Evolutionary conservation across 2,113 vertebrate genomes (phyloP), one percentile per base, ranked within the genome.

Genomic region (Tauraco erythrolophus): DNA sequence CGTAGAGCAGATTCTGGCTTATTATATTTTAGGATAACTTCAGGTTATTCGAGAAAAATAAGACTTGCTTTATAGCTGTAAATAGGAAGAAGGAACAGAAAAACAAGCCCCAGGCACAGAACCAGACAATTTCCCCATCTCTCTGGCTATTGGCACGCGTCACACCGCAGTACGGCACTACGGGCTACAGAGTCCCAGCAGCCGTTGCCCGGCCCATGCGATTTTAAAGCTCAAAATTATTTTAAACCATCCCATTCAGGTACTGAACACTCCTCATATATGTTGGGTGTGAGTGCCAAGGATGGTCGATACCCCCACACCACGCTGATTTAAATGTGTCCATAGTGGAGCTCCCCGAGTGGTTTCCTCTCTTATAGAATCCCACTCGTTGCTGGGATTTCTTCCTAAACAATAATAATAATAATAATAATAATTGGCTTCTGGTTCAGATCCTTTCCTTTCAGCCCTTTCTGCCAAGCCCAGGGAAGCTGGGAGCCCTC

Each of bases 251-350:
- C 9, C 30, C 65, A 17, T 6, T 27, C 0, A 68, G 57, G 17
- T 12, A 23, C 0, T 23, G 39, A 85, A 65, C 8, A 41, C 21
- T 71, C 30, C 62, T 19, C 45, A 48, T 7, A 45, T 4, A 35
- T 2, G 3, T 19, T 37, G 43, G 15, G 11, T 14, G 11, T 4
- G 39, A 68, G n/a, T 27, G 24, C 53, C 37, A 23, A 35, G 21
- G 22, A 18, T 0, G 2, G 24, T 2, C 0, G 0, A n/a, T 12
- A 31, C 0, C 6, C 37, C 30, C 24, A 30, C 45, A 62, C 10
- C 16, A 8, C 1, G 4, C 21, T 19, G 45, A 43, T 11, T 25
- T 79, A 3, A 11, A 43, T 41, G 8, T 7, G 22, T 28, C 53
- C 65, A 13, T 2, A 24, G 37, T 4, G 10, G n/a, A 56, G 28